Evolutionary conservation across 1,140 invertebrate genomes (phyloP), one percentile per base, ranked within the genome.

Genomic region (Ylistrum balloti): DNA sequence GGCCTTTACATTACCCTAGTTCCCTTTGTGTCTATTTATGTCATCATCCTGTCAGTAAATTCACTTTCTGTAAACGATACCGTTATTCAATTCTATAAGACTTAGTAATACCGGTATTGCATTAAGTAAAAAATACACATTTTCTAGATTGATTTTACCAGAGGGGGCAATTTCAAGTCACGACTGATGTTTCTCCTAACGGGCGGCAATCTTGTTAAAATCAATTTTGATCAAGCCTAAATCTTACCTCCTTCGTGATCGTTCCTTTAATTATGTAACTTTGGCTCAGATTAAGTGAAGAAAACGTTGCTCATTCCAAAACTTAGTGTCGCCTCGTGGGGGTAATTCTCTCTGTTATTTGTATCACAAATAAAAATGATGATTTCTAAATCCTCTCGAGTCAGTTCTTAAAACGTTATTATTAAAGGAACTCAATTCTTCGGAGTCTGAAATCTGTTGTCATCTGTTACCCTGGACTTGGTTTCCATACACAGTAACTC

Each of bases 141-240:
- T 74, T 17, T 74, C 56, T 74, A 74, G 28, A 74, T 74, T 74
- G 56, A 74, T 74, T 74, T 74, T 74, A 74, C 56, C 56, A 74
- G 22, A 74, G 56, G 56, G 41, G 56, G 22, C 56, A 74, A 74
- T 74, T 74, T n/a, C 56, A n/a, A 74, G 56, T n/a, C n/a, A n/a
- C 22, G 56, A 74, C 28, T 74, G 56, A 74, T n/a, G 56, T 74
- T 74, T 28, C 22, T 5, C n/a, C 22, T n/a, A 74, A 74, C 56
- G 7, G 22, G 28, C 56, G 22, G 56, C 2, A 17, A 74, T n/a
- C 56, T n/a, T 3, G 22, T 22, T 5, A n/a, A 74, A 74, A 74
- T 5, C 56, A 74, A 74, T 74, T 74, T 74, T 22, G 45, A 56
- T 56, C 45, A 0, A 11, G 7, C 56, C n/a, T 74, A 74, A 74